Evolutionary conservation across 2,797 vertebrate genomes (phyloP).

Genomic region (Lithobates sylvaticus): DNA sequence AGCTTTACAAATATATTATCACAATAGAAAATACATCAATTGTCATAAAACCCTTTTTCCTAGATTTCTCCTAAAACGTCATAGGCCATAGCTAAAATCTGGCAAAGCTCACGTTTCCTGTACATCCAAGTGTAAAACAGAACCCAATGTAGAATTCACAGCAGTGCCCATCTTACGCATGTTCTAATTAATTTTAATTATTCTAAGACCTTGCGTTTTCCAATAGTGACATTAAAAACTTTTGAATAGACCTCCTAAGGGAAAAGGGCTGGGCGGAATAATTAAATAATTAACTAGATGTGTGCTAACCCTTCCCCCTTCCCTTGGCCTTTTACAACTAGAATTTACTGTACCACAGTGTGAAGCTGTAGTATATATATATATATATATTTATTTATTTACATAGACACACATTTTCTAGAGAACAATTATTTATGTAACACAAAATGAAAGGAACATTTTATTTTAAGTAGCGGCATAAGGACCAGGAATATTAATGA

Average conservation of each 20-base stretch:
- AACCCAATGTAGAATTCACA: not conserved
- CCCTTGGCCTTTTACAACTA: not conserved
- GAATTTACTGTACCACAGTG: not conserved
- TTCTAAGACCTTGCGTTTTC: not conserved
- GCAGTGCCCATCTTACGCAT: not conserved
- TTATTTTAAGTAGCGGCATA: conserved; percentile 9
- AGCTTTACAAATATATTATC: not conserved
- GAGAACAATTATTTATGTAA: not conserved
- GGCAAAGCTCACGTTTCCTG: not conserved
- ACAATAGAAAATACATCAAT: too few species aligned
- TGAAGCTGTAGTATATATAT: not conserved
- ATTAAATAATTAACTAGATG: conserved; percentile 26
- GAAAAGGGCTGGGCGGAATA: not conserved
- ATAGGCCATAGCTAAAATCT: not conserved
- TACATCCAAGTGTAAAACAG: not conserved
- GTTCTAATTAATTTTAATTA: not conserved
- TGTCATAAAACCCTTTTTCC: not conserved
- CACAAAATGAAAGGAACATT: not conserved
- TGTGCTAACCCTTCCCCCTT: not conserved
- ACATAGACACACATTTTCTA: not conserved
- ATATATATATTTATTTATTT: not conserved
- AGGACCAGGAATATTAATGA: conserved; percentile 32
- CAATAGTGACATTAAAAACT: conserved; percentile 1
- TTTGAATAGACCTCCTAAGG: conserved; percentile 11
- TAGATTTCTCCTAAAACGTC: too few species aligned